A percentile compares a stretch with the other conserved stretches of the same genome.
Evolutionary conservation across 2,113 vertebrate genomes (phyloP).

Genomic region (Campylorhamphus procurvoides): DNA sequence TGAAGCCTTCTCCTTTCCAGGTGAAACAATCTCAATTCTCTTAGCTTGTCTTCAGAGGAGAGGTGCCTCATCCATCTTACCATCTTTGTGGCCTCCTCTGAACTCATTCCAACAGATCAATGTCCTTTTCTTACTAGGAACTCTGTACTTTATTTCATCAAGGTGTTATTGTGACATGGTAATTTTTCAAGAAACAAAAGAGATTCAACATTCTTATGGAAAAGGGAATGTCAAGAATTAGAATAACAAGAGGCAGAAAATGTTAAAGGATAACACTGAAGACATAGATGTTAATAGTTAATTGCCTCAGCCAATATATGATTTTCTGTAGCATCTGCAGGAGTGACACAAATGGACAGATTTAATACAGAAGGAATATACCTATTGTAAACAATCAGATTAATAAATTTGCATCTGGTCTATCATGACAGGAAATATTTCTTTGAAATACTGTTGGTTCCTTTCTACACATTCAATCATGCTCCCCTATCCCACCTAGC

Average conservation of each 20-base stretch:
- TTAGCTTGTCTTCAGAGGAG: not conserved
- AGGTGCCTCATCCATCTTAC: not conserved
- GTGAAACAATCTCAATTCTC: not conserved
- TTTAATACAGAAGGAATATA: not conserved
- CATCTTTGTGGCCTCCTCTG: not conserved
- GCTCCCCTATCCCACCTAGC: fast-evolving
- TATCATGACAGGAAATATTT: not conserved
- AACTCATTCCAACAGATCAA: not conserved
- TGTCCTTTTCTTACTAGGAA: not conserved
- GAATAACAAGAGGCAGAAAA: not conserved
- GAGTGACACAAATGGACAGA: not conserved
- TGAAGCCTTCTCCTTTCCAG: not conserved
- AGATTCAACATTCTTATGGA: not conserved
- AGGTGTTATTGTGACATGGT: not conserved
- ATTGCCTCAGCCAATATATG: not conserved
- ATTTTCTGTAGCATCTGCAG: not conserved
- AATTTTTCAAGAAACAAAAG: not conserved
- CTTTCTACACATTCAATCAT: not conserved
- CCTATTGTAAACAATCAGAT: not conserved
- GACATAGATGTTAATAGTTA: not conserved
- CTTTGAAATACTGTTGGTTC: not conserved
- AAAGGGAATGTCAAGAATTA: not conserved
- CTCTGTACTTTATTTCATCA: not conserved
- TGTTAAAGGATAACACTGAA: not conserved
- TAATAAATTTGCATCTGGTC: not conserved